These are phyloP conservation scores for Anthonomus grandis DNA, from an alignment of 1,140 invertebrate species.

Conservation along the genomic window DNA sequence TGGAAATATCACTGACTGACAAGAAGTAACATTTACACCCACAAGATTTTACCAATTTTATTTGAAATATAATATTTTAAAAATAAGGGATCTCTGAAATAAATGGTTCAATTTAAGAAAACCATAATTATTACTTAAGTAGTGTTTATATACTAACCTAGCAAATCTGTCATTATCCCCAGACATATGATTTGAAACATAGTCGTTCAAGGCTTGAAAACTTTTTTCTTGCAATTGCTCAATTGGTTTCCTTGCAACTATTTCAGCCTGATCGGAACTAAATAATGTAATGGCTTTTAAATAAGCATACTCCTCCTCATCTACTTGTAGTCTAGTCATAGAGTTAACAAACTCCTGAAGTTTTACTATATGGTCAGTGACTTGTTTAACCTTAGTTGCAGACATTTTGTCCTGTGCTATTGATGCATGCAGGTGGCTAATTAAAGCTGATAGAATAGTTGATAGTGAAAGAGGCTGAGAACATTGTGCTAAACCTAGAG, in stretches of 20 bases:
- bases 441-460: conserved; percentile 78
- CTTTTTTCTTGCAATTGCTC: conserved; percentile 72
- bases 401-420: conserved; percentile 71
- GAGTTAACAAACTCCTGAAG: conserved; percentile 79
- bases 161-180: conserved; percentile 60
- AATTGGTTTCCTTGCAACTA: conserved; percentile 45
- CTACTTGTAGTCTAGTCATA: conserved; percentile 71
- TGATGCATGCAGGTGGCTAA: conserved; percentile 65
- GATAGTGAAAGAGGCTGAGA: conserved; percentile 74
- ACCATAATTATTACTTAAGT: conserved; percentile 2
- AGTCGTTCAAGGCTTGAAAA: conserved; percentile 65
- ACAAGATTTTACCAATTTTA: too few species aligned
- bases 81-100: too few species aligned
- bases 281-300: conserved; percentile 86
- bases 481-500: conserved; percentile 87
- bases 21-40: too few species aligned
- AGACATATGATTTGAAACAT: conserved; percentile 52
- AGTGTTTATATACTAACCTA: conserved; percentile 48
- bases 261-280: conserved; percentile 55
- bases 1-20: too few species aligned
- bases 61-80: too few species aligned
- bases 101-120: background rate
- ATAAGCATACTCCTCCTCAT: conserved; percentile 84
- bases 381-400: conserved; percentile 67
- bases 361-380: conserved; percentile 78